Evolutionary conservation across 2,797 vertebrate species (phyloP).

Genomic region (Pantherophis vulpinus): DNA sequence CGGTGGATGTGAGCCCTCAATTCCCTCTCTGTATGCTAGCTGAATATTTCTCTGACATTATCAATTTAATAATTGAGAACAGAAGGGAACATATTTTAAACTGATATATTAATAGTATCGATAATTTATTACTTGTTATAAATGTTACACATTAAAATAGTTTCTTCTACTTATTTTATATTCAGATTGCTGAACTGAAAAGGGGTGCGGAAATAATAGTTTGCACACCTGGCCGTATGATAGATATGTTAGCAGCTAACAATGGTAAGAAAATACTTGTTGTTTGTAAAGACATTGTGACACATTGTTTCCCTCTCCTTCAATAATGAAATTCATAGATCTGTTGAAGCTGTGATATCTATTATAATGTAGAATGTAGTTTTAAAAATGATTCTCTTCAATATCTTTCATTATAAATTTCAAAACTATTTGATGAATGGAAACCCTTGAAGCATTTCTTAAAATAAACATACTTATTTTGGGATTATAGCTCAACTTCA

Average conservation of each 20-base stretch:
- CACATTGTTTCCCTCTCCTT: slow-evolving; percentile 39
- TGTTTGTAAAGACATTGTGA: slow-evolving; percentile 50
- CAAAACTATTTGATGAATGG: slow-evolving; percentile 36
- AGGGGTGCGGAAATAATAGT: slow-evolving; percentile 99
- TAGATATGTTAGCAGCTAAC: slow-evolving; percentile 99
- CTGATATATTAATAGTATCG: background rate
- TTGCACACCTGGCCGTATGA: slow-evolving; percentile 98
- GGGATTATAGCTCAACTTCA: slow-evolving; percentile 34
- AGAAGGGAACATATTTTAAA: background rate
- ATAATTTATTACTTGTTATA: background rate
- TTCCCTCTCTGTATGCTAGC: background rate
- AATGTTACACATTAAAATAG: accelerated
- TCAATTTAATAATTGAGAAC: background rate
- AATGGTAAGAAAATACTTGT: slow-evolving; percentile 85
- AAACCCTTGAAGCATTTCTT: slow-evolving; percentile 42
- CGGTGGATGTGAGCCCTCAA: background rate
- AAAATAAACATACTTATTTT: slow-evolving; percentile 34
- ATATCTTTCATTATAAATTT: background rate
- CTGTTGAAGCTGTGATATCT: slow-evolving; percentile 74
- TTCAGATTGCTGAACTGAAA: slow-evolving; percentile 97
- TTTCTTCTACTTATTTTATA: slow-evolving; percentile 43
- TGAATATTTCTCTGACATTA: background rate
- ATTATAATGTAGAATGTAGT: slow-evolving; percentile 2
- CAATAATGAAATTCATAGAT: slow-evolving; percentile 55
- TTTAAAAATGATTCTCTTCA: slow-evolving; percentile 36